A percentile compares a stretch with the other conserved stretches of the same genome.
These are phyloP conservation scores for Patella depressa DNA, from an alignment of 2,888 invertebrate genomes.

Conservation along the genomic window DNA sequence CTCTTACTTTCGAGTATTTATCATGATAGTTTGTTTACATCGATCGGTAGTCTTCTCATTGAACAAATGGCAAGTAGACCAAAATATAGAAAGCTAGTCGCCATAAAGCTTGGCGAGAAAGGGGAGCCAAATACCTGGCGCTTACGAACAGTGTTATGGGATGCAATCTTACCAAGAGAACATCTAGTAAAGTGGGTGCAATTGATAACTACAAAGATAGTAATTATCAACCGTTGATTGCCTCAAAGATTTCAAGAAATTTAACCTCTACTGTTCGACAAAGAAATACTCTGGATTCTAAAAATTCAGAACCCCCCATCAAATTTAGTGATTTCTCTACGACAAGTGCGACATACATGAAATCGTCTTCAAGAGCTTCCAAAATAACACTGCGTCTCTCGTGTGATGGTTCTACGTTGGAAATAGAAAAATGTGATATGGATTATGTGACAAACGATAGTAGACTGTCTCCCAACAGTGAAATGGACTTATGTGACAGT, in stretches of 20 bases:
- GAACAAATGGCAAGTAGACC: no score
- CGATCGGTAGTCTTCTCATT: no score
- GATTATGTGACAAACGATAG: constrained; percentile 16
- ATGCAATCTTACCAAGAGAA: background rate
- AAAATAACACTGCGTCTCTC: constrained; percentile 52
- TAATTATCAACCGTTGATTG: background rate
- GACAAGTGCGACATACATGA: constrained; percentile 43
- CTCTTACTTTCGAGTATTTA: no score
- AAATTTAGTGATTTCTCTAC: constrained; percentile 36
- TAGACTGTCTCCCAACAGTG: no score
- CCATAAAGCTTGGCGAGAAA: no score
- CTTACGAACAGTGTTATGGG: background rate
- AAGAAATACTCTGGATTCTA: constrained; percentile 15
- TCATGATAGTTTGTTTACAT: no score
- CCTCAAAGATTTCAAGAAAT: background rate
- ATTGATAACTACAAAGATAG: background rate
- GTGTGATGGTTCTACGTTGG: constrained; percentile 51
- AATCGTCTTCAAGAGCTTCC: constrained; percentile 40
- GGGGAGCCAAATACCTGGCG: no score
- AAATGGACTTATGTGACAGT: background rate
- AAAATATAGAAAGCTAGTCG: no score
- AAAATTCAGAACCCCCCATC: constrained; percentile 21
- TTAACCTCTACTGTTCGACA: background rate
- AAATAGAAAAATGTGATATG: constrained; percentile 51
- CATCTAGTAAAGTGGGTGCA: background rate